A percentile compares a stretch with the other conserved stretches of the same genome.
These are phyloP conservation scores for Tachuris rubrigastra DNA, from an alignment of 2,113 vertebrate species.

Conservation along the genomic window DNA sequence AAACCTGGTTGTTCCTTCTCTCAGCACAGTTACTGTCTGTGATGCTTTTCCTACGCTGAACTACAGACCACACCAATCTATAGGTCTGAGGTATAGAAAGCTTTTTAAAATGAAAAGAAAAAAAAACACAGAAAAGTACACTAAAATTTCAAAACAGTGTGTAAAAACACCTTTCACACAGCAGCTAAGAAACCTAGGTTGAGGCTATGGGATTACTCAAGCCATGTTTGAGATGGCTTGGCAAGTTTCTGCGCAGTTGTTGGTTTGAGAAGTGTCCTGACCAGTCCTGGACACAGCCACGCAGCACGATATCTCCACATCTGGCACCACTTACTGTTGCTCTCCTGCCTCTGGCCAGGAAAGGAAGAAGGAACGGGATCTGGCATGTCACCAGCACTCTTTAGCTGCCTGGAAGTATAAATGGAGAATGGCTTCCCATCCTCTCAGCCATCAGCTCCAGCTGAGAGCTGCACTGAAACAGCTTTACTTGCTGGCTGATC, in stretches of 20 bases:
- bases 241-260: not conserved
- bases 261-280: not conserved
- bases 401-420: not conserved
- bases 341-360: not conserved
- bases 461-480: not conserved
- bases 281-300: not conserved
- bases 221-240: not conserved
- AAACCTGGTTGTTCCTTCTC: not conserved
- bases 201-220: not conserved
- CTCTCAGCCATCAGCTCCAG: not conserved
- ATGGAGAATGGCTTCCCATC: not conserved
- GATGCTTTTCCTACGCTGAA: not conserved
- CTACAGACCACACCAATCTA: not conserved
- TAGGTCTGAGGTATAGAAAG: not conserved
- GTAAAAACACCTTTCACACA: not conserved
- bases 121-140: rapidly evolving
- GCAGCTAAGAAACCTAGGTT: not conserved
- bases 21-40: not conserved
- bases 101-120: no score
- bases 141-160: not conserved
- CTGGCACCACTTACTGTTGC: not conserved
- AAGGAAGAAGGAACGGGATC: not conserved
- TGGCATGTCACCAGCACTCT: not conserved
- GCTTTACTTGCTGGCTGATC: not conserved
- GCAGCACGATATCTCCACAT: not conserved